These are phyloP conservation scores for Epinephelus cyanopodus DNA, from an alignment of 2,113 vertebrate genomes.

Conservation along the genomic window DNA sequence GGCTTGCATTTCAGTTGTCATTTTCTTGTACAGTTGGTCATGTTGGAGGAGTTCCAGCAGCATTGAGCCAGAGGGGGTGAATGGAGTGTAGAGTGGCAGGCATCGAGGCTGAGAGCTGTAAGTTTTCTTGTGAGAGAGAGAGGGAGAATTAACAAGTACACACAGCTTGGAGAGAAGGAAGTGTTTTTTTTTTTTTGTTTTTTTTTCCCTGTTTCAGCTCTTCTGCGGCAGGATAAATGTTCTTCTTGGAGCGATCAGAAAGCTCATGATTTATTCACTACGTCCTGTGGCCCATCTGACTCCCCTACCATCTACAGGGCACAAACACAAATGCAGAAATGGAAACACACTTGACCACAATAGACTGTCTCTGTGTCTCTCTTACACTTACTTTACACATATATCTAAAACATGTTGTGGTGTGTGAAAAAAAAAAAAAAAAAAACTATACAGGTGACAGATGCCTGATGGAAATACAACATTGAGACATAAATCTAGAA, in stretches of 20 bases:
- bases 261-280: constrained; percentile 78
- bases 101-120: neutral
- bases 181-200: neutral
- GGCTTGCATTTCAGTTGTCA: neutral
- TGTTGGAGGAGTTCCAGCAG: constrained; percentile 27
- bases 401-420: too few species aligned
- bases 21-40: neutral
- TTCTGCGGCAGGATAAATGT: constrained; percentile 56
- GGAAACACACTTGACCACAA: constrained; percentile 22
- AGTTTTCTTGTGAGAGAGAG: constrained; percentile 14
- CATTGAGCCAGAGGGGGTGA: constrained; percentile 22
- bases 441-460: too few species aligned
- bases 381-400: too few species aligned
- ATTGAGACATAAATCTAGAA: too few species aligned
- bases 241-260: constrained; percentile 54
- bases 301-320: constrained; percentile 37
- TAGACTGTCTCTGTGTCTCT: neutral
- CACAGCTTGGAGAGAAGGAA: constrained; percentile 23
- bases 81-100: neutral
- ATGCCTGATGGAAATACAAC: too few species aligned
- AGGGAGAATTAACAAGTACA: constrained; percentile 33
- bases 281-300: constrained; percentile 63
- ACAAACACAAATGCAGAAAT: neutral
- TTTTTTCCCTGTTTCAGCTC: constrained; percentile 17
- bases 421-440: too few species aligned